A percentile compares a stretch with the other conserved stretches of the same genome.
Evolutionary conservation across 2,888 invertebrate species (phyloP).

Genomic region (Torymus auratus): DNA sequence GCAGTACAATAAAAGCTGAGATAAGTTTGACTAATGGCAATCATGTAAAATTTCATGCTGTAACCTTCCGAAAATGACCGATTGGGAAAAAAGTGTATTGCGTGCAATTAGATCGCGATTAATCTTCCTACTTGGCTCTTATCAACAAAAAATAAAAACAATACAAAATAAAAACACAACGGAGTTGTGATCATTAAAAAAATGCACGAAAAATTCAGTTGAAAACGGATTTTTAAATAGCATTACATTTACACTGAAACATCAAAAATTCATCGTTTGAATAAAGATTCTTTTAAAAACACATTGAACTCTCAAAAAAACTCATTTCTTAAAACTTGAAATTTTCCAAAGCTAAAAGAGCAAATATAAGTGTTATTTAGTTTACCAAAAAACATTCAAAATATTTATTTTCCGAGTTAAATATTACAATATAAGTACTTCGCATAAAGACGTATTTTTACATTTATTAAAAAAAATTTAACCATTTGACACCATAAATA

Average conservation of each 20-base stretch:
- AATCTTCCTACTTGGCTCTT: slow-evolving; percentile 38
- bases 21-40: slow-evolving; percentile 3
- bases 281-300: too few species aligned
- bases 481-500: too few species aligned
- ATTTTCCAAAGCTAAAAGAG: too few species aligned
- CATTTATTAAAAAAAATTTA: too few species aligned
- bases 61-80: neutral
- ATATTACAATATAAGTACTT: too few species aligned
- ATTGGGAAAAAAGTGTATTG: neutral
- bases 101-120: slow-evolving; percentile 3
- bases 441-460: too few species aligned
- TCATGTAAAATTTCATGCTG: neutral
- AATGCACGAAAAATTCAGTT: slow-evolving; percentile 16
- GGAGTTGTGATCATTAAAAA: slow-evolving; percentile 5
- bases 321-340: too few species aligned
- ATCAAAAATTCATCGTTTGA: neutral
- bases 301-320: too few species aligned
- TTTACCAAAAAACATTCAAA: too few species aligned
- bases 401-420: too few species aligned
- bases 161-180: slow-evolving; percentile 8
- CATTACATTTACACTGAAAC: slow-evolving; percentile 53
- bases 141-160: neutral
- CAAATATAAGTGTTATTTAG: too few species aligned
- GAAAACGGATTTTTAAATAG: slow-evolving; percentile 47
- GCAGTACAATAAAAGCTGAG: neutral